Conservation (phyloP, 2,797 vertebrate species). For the Kryptolebias ocellatus region DNA sequence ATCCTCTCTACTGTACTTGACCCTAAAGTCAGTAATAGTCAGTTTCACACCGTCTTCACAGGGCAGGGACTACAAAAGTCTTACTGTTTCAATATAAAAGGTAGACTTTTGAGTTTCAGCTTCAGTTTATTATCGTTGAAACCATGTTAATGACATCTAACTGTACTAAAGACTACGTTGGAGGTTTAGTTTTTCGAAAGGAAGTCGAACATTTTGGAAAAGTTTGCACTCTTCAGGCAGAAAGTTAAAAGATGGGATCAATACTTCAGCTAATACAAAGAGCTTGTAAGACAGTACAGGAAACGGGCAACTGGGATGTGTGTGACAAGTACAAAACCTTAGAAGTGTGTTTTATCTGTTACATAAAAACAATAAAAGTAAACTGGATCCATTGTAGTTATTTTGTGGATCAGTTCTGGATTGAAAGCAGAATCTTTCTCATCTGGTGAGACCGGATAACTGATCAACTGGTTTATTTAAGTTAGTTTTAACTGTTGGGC, state of each 20-base stretch:
- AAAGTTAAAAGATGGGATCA: background rate
- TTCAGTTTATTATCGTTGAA: background rate
- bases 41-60: constrained; percentile 15
- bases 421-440: constrained; percentile 2
- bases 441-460: too few relatives aligned
- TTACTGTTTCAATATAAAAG: background rate
- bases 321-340: too few relatives aligned
- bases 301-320: background rate
- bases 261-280: background rate
- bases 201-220: too few relatives aligned
- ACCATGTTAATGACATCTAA: background rate
- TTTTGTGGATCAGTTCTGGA: constrained; percentile 12
- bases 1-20: constrained; percentile 66
- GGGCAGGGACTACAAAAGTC: constrained; percentile 13
- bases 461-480: too few relatives aligned
- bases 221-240: background rate
- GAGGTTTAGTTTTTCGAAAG: background rate
- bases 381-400: background rate
- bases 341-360: too few relatives aligned
- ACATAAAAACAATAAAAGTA: background rate
- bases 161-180: background rate
- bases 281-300: background rate
- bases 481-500: too few relatives aligned
- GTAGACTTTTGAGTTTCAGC: background rate
- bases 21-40: constrained; percentile 52